These are phyloP conservation scores for Falco concolor DNA, from an alignment of 2,797 vertebrate genomes.

Conservation along the genomic window DNA sequence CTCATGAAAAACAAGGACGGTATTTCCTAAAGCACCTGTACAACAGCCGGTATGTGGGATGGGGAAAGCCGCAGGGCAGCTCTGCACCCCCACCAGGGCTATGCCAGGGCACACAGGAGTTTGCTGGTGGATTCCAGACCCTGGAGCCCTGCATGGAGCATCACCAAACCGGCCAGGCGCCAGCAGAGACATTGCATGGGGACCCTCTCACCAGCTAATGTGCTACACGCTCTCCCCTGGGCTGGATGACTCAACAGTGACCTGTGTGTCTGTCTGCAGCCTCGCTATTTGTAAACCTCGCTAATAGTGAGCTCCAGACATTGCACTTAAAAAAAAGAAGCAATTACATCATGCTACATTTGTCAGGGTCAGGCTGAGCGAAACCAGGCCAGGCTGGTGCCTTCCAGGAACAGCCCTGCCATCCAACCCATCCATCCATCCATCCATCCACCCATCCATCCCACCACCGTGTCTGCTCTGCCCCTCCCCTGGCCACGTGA, in stretches of 20 bases:
- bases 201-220: neutral
- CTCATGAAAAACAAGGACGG: neutral
- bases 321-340: neutral
- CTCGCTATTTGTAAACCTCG: neutral
- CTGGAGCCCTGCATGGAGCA: rapidly evolving
- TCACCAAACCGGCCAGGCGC: neutral
- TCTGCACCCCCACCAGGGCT: neutral
- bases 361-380: neutral
- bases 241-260: rapidly evolving
- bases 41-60: rapidly evolving
- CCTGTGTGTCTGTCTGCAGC: neutral
- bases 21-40: neutral
- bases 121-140: neutral
- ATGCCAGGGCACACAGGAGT: rapidly evolving
- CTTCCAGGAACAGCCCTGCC: neutral
- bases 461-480: rapidly evolving
- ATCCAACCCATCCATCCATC: neutral
- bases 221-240: neutral
- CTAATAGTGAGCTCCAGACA: neutral
- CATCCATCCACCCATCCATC: neutral
- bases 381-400: neutral
- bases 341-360: neutral
- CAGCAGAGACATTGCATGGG: neutral
- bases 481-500: rapidly evolving
- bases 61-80: neutral